Evolutionary conservation across 2,888 invertebrate genomes (phyloP), one percentile per base, ranked within the genome.

Genomic region (Torymus auratus): DNA sequence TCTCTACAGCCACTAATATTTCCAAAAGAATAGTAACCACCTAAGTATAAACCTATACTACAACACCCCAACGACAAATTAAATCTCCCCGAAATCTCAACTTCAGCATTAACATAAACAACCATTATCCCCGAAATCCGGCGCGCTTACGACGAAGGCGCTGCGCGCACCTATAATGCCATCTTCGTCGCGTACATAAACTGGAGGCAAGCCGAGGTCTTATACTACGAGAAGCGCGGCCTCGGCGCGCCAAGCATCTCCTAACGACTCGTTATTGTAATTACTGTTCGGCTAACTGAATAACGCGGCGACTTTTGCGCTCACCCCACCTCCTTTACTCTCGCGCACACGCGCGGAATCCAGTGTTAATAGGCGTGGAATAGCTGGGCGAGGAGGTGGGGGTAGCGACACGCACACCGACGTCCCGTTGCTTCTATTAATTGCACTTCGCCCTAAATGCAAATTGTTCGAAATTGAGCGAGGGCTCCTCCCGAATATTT

Each of bases 391-490:
- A 0, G 7, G 61, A 12, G 2, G 17, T 13, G 60, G 65, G 87
- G 87, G 85, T 41, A 41, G 41, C 41, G 41, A 41, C 41, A 41
- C 41, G 41, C 41, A 41, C 41, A 41, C 88, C 88, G 88, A 88
- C 88, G 88, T 86, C 85, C 87, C 89, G 89, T 41, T 41, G 41
- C 90, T 89, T 87, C 89, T 89, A 90, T 90, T 90, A 90, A 90
- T 90, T 90, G 89, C 89, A 89, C 89, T 90, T 89, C 89, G 88
- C 89, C 90, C 89, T 89, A 89, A 90, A 90, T 90, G 90, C 89
- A 90, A 90, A 90, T 90, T 89, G 90, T 90, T 90, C 87, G 89
- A 90, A 90, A 90, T 90, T 90, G 90, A 89, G 90, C 89, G 90
- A 90, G 90, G 89, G 70, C 78, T 87, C 90, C 90, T 78, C 89